Evolutionary conservation across 1,140 invertebrate genomes (phyloP), one percentile per base, ranked within the genome.

Genomic region (Diploscapter pachys): DNA sequence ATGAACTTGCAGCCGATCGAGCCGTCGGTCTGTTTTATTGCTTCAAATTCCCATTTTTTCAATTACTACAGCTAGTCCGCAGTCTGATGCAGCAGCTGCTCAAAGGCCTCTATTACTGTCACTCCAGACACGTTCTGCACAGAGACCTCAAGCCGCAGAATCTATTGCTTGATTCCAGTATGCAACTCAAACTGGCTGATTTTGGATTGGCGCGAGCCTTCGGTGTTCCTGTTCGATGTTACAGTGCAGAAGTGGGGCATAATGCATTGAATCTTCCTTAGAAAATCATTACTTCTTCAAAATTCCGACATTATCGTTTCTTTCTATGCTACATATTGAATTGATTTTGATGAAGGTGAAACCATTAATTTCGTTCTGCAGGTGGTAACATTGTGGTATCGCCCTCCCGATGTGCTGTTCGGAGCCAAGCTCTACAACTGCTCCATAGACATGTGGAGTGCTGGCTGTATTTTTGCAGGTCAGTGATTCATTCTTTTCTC

Each of bases 381-480:
- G 87, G 88, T 89, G 51, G 88, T 89, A 4, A 89, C 89, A 5
- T 75, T 89, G 8, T 89, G 89, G 89, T 98, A 98, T 87, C 89
- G 96, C 77, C 96, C 96, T 3, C 96, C 96, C 3, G 97, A 99
- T 89, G 96, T 99, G 3, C 88, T 99, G 4, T 99, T 99, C 89
- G 97, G 97, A 56, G 96, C 96, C 6, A 99, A 99, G 88, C 88
- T 99, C 9, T 99, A 99, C 83, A 98, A 95, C 13, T 98, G 95
- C 2, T 97, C 95, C 55, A 99, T 99, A 85, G 97, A 99, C 86
- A 98, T 98, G 93, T 99, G 97, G 97, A 98, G 95, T 57, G 96
- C 96, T 56, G 97, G 96, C n/a, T 99, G 96, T 86, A 99, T 99
- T 87, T 97, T 99, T 90, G 96, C 96, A 80, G 91, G 91, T 91